Evolutionary conservation across 2,888 invertebrate genomes (phyloP).

Genomic region (Chorisops tibialis): DNA sequence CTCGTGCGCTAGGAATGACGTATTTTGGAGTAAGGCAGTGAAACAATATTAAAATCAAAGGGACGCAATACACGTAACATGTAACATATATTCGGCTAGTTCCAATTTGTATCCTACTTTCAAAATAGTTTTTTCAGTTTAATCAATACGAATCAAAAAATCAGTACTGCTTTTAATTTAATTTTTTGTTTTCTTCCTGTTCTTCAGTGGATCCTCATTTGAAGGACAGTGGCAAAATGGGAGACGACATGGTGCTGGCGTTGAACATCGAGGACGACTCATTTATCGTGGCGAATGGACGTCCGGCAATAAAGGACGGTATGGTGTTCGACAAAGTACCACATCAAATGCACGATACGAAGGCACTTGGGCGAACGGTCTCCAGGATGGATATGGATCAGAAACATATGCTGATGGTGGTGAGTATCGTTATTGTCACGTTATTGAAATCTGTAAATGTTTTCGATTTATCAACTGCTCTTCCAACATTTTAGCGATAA

Average conservation of each 20-base stretch:
- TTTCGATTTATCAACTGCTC: too few species aligned
- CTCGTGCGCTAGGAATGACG: too few species aligned
- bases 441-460: neutral
- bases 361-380: conserved; percentile 97
- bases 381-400: conserved; percentile 99
- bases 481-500: too few species aligned
- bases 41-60: too few species aligned
- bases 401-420: conserved; percentile 99
- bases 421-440: conserved; percentile 55
- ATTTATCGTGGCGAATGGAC: conserved; percentile 98
- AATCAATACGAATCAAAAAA: too few species aligned
- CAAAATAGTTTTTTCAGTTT: too few species aligned
- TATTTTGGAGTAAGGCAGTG: too few species aligned
- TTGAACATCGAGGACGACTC: conserved; percentile 96
- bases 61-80: too few species aligned
- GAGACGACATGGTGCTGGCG: conserved; percentile 95
- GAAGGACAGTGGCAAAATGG: conserved; percentile 99
- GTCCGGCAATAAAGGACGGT: conserved; percentile 97
- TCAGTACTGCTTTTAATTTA: neutral
- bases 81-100: too few species aligned
- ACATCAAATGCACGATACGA: conserved; percentile 95
- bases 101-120: too few species aligned
- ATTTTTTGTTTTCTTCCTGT: neutral
- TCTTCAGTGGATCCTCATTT: conserved; percentile 85
- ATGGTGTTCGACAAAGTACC: conserved; percentile 93